Evolutionary conservation across 2,797 vertebrate species (phyloP), one percentile per base, ranked within the genome.

Genomic region (Pseudomugil gertrudae): DNA sequence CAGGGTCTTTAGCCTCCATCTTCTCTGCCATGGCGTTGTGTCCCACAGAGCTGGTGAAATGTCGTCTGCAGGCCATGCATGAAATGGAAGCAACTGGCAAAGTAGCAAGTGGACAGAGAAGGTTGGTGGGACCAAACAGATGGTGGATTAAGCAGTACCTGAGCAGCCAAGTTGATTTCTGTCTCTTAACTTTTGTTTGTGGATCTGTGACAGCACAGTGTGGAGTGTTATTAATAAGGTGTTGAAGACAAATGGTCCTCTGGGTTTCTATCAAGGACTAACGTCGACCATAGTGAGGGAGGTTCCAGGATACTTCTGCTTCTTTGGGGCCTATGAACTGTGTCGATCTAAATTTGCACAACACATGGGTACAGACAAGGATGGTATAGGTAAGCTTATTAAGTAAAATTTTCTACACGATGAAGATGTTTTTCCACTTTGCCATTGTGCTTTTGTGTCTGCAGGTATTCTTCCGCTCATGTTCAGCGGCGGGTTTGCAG

Each of bases 301-400:
- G 85, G 91, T 98, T 36, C 97, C 96, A 0, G 96, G 96, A 27
- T 98, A 98, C 85, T 98, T 98, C 90, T 96, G 95, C 84, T 99
- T 99, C 78, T 99, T 98, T 0, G 96, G 97, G 4, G 96, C 92
- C 9, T 98, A 99, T 57, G 97, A 99, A 74, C 66, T 98, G 75
- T 92, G 94, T 68, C 95, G 96, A 27, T 94, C 95, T 0, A 90
- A 93, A 66, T 97, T 98, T 66, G 94, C 96, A 0, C 88, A 91
- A 8, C 59, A 89, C 80, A 79, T 81, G 85, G 94, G 92, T 67
- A 95, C 93, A 60, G 87, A 95, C 47, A 99, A 98, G 89, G 96
- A 98, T 7, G 88, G 92, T 24, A 92, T 99, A 68, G 97, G 97
- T 96, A 94, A 14, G 79, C 0, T 63, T 9, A 2, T 40, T n/a